Base-by-base conservation (phyloP, 2,113 vertebrate genomes). In the Dicentrarchus labrax region DNA sequence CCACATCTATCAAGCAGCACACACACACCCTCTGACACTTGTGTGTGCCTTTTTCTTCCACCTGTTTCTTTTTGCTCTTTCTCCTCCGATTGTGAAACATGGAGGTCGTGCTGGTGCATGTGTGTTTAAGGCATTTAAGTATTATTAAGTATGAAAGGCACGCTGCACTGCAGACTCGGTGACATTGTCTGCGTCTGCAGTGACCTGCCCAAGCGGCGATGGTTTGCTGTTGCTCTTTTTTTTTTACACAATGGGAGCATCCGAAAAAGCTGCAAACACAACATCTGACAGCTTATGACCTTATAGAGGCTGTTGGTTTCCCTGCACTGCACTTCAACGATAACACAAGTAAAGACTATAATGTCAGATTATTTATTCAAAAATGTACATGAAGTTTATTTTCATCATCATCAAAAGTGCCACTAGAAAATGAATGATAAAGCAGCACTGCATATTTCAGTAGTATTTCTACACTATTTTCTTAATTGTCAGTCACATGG, bases 101-200 rank as follows among this genome's bases (percentile, higher is more conserved):
- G 65, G 24, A 48, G 22, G 65, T 1, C 22, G 0, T 4, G 43
- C 22, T 16, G 41, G 16, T 38, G 47, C 38, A 1, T 21, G 66
- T 68, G 65, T 68, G 24, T 36, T 50, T 17, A 13, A 30, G 22
- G 13, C n/a, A 1, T n/a, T n/a, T n/a, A n/a, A n/a, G n/a, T n/a
- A n/a, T n/a, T n/a, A n/a, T n/a, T n/a, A n/a, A n/a, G n/a, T n/a
- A n/a, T n/a, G n/a, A n/a, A 13, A 30, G 22, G 13, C n/a, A 1
- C n/a, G 62, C 62, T 65, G 62, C 64, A 45, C 64, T 66, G 64
- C 65, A 22, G 45, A 17, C 22, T 50, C 45, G 15, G 0, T 51
- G 48, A 69, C 67, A 21, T 3, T 70, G 64, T 39, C 48, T 71
- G 50, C n/a, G 30, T 11, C 68, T 54, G 68, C 68, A 56, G 68